Percentiles rank a stretch among this genome's conserved stretches.
phyloP scores from a whole-genome alignment of 2,888 invertebrate species.

The Nesidiocoris tenuis region DNA sequence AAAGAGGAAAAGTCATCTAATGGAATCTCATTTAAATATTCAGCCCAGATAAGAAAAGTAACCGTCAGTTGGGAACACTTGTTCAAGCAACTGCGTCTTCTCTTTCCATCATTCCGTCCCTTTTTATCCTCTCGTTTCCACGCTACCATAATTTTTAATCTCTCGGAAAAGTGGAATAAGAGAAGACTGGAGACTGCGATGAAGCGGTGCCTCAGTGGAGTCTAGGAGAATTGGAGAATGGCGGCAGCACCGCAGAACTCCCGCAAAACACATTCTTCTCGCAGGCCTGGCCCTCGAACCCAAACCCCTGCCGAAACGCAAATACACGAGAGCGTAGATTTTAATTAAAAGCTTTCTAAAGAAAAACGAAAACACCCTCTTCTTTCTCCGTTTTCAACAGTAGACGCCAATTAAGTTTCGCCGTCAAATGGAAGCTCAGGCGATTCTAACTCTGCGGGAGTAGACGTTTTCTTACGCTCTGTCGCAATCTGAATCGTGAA shows the following conservation, averaged over 20 bases:
- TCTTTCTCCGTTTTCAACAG: slow-evolving; percentile 4
- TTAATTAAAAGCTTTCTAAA: slow-evolving; percentile 31
- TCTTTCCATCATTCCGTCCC: neutral
- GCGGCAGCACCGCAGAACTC: neutral
- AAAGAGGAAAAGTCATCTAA: slow-evolving; percentile 12
- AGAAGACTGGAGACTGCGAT: neutral
- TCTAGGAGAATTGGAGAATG: neutral
- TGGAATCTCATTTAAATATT: slow-evolving; percentile 16
- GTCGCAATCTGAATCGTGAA: neutral
- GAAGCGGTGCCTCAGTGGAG: neutral
- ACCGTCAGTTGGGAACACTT: slow-evolving; percentile 19
- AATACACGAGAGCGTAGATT: slow-evolving; percentile 26
- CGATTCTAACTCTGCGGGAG: neutral
- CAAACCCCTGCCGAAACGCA: slow-evolving; percentile 19
- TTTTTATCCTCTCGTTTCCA: neutral
- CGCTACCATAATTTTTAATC: slow-evolving; percentile 15
- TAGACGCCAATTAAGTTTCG: slow-evolving; percentile 29
- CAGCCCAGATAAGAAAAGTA: slow-evolving; percentile 8
- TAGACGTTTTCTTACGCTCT: neutral
- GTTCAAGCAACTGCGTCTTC: neutral
- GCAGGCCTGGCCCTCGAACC: neutral
- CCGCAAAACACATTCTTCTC: slow-evolving; percentile 30
- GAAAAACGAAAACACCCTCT: slow-evolving; percentile 14
- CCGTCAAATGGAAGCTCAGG: neutral
- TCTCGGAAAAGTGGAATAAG: neutral